phyloP scores from a whole-genome alignment of 2,113 vertebrate species.

The Oplegnathus fasciatus region DNA sequence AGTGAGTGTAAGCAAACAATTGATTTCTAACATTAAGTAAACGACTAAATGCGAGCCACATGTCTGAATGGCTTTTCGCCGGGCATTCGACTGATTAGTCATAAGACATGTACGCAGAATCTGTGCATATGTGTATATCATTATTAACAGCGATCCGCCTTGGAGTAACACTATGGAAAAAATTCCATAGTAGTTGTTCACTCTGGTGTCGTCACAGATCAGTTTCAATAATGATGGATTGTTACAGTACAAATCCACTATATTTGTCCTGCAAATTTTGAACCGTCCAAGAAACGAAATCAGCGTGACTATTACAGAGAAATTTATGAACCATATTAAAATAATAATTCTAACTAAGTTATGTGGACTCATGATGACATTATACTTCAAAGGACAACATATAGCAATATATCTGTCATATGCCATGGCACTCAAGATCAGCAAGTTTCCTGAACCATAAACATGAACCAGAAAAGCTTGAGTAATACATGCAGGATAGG shows the following conservation, averaged over 20 bases:
- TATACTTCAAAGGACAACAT: conserved; percentile 77
- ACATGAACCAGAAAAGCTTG: conserved; percentile 74
- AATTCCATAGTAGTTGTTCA: conserved; percentile 74
- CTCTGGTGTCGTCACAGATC: conserved; percentile 64
- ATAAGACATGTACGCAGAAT: conserved; percentile 69
- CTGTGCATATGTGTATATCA: conserved; percentile 74
- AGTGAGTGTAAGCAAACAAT: conserved; percentile 41
- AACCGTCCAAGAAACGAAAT: conserved; percentile 37
- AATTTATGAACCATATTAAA: conserved; percentile 54
- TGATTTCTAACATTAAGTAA: conserved; percentile 71
- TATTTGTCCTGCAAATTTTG: conserved; percentile 64
- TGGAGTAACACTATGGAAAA: not conserved
- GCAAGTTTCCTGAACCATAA: conserved; percentile 66
- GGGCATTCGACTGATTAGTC: conserved; percentile 49
- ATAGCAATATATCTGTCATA: conserved; percentile 81
- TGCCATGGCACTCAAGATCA: conserved; percentile 76
- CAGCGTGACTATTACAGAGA: conserved; percentile 1
- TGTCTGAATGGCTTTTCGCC: conserved; percentile 77
- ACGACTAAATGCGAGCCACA: conserved; percentile 76
- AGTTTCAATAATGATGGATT: conserved; percentile 74
- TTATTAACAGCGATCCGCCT: conserved; percentile 37
- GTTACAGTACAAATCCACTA: conserved; percentile 78
- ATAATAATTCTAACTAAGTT: conserved; percentile 61
- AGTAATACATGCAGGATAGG: conserved; percentile 64
- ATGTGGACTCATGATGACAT: conserved; percentile 61